These are phyloP conservation scores for Lepisosteus osseus DNA, from an alignment of 2,113 vertebrate species.

Conservation along the genomic window DNA sequence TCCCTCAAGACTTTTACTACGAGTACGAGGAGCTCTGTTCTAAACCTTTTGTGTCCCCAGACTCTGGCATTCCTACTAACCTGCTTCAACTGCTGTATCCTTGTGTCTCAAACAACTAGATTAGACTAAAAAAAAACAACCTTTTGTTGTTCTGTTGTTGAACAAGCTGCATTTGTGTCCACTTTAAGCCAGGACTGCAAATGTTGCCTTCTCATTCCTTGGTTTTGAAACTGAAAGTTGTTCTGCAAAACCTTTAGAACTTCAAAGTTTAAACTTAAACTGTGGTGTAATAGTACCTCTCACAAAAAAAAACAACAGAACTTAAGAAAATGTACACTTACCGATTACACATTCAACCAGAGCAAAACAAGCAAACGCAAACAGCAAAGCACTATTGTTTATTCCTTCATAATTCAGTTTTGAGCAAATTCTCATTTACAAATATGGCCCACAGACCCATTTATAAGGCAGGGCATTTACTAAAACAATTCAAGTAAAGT, in stretches of 20 bases:
- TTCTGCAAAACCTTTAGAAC: background rate
- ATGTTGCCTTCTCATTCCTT: too few species aligned
- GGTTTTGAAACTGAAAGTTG: background rate
- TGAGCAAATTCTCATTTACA: too few species aligned
- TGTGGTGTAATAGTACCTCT: too few species aligned
- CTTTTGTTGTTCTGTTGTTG: background rate
- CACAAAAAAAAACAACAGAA: too few species aligned
- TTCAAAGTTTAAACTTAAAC: background rate
- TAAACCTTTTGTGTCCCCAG: slow-evolving; percentile 60
- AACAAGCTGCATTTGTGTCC: background rate
- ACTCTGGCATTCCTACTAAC: slow-evolving; percentile 67
- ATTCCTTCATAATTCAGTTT: too few species aligned
- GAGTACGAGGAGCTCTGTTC: slow-evolving; percentile 67
- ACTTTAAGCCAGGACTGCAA: background rate
- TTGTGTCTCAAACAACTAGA: slow-evolving; percentile 13
- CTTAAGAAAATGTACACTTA: too few species aligned
- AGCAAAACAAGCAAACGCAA: too few species aligned
- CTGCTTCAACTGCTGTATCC: slow-evolving; percentile 86
- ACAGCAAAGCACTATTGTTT: too few species aligned
- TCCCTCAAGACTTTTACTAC: slow-evolving; percentile 68
- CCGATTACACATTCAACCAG: too few species aligned
- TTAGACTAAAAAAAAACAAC: background rate
- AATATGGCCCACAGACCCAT: background rate
- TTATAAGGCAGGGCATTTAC: background rate
- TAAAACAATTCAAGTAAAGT: background rate